A percentile compares a stretch with the other conserved stretches of the same genome.
These are phyloP conservation scores for Taenioides sp. DNA, from an alignment of 2,797 vertebrate species.

Conservation along the genomic window DNA sequence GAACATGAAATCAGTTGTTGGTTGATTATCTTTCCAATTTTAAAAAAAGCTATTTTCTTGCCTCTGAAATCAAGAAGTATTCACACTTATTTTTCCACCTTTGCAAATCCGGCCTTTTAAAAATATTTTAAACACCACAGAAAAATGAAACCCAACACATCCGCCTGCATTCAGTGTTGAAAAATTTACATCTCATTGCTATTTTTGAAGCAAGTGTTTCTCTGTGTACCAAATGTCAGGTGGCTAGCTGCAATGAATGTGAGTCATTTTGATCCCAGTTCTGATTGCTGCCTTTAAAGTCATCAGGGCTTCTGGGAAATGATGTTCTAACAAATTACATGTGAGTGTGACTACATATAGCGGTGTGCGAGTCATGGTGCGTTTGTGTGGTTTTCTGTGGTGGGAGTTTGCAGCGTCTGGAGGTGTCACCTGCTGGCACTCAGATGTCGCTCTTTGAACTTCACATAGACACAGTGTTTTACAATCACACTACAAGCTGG, in stretches of 20 bases:
- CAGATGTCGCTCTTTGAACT: conserved; percentile 52
- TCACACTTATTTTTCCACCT: not conserved
- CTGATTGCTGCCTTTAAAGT: conserved; percentile 32
- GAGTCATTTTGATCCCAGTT: conserved; percentile 25
- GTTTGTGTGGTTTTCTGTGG: conserved; percentile 46
- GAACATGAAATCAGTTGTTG: too few relatives aligned
- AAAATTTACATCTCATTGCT: conserved; percentile 31
- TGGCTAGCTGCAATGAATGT: conserved; percentile 24
- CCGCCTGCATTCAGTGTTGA: not conserved
- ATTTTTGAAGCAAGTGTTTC: conserved; percentile 14
- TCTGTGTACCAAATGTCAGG: conserved; percentile 18
- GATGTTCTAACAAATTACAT: conserved; percentile 20
- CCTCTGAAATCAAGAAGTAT: not conserved
- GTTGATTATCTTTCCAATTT: not conserved
- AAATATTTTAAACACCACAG: not conserved
- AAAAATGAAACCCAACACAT: not conserved
- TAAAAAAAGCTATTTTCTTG: not conserved
- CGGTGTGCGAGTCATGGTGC: conserved; percentile 31
- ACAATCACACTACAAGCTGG: conserved; percentile 1
- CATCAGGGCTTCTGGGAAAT: conserved; percentile 19
- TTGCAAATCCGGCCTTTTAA: not conserved
- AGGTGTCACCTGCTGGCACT: conserved; percentile 58
- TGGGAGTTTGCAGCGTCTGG: conserved; percentile 40
- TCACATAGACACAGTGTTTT: conserved; percentile 15
- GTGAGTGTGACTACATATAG: conserved; percentile 15